Evolutionary conservation across 2,797 vertebrate genomes (phyloP).

Genomic region (Fistularia commersonii): DNA sequence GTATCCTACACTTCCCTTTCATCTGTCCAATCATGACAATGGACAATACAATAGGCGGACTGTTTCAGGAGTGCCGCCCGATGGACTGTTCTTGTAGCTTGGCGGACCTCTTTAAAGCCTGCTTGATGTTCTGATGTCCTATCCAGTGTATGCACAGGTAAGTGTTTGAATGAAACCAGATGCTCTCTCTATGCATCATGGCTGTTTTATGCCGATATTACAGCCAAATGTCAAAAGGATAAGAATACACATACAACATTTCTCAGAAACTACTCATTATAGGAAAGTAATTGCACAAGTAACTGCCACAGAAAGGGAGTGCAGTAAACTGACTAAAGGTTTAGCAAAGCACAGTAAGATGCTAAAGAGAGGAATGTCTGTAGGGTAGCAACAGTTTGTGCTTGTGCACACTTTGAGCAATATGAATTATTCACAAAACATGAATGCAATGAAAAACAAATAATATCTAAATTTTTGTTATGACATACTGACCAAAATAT

Average conservation of each 20-base stretch:
- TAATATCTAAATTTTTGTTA: too few species aligned
- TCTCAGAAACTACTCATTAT: conserved; percentile 22
- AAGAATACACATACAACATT: conserved; percentile 23
- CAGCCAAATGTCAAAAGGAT: conserved; percentile 38
- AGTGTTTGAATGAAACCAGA: conserved; percentile 51
- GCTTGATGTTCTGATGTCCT: conserved; percentile 34
- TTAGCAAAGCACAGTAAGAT: conserved; percentile 46
- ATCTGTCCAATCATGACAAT: conserved; percentile 44
- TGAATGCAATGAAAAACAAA: too few species aligned
- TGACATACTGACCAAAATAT: too few species aligned
- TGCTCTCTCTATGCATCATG: conserved; percentile 15
- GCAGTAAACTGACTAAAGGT: conserved; percentile 35
- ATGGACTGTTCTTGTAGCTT: conserved; percentile 20
- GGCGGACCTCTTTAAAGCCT: conserved; percentile 27
- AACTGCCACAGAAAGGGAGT: conserved; percentile 53
- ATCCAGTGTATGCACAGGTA: conserved; percentile 52
- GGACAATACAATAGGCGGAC: conserved; percentile 41
- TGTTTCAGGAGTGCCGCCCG: conserved; percentile 28
- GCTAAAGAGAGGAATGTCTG: conserved; percentile 66
- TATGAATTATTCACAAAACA: too few species aligned
- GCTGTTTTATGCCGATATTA: conserved; percentile 22
- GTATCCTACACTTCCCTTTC: conserved; percentile 42
- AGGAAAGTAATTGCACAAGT: conserved; percentile 24
- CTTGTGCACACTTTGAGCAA: too few species aligned
- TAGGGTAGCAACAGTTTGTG: conserved; percentile 37